Conservation (phyloP, 2,888 invertebrate species). For the Dasypogon diadema region DNA sequence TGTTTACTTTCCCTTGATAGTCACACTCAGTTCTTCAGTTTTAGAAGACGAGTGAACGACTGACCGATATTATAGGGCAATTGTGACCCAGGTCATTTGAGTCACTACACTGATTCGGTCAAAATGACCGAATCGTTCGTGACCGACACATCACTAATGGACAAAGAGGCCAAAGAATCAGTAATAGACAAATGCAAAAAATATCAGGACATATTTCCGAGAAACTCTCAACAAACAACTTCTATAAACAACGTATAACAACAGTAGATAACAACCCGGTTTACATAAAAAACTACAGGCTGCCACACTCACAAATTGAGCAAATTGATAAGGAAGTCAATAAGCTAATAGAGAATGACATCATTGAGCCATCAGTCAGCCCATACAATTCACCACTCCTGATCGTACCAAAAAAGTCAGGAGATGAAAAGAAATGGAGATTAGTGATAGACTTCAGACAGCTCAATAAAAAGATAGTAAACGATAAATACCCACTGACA, state of each 20-base stretch:
- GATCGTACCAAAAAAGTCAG: constrained; percentile 56
- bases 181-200: constrained; percentile 1
- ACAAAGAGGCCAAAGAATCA: background rate
- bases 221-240: background rate
- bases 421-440: constrained; percentile 11
- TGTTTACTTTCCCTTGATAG: too few species aligned
- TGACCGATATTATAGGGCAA: too few species aligned
- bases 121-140: too few species aligned
- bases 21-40: too few species aligned
- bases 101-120: too few species aligned
- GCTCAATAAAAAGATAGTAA: background rate
- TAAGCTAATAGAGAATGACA: constrained; percentile 59
- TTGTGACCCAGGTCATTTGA: too few species aligned
- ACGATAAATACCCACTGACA: constrained; percentile 15
- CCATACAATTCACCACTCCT: constrained; percentile 58
- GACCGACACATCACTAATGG: too few species aligned
- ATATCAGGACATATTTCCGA: background rate
- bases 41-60: too few species aligned
- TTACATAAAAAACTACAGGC: constrained; percentile 33
- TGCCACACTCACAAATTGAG: constrained; percentile 30
- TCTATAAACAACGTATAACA: background rate
- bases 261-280: background rate
- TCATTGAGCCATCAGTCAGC: constrained; percentile 58
- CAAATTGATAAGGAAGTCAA: constrained; percentile 58
- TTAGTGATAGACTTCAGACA: too few species aligned